These are phyloP conservation scores for Limnephilus auricula DNA, from an alignment of 2,888 invertebrate genomes.

Conservation along the genomic window DNA sequence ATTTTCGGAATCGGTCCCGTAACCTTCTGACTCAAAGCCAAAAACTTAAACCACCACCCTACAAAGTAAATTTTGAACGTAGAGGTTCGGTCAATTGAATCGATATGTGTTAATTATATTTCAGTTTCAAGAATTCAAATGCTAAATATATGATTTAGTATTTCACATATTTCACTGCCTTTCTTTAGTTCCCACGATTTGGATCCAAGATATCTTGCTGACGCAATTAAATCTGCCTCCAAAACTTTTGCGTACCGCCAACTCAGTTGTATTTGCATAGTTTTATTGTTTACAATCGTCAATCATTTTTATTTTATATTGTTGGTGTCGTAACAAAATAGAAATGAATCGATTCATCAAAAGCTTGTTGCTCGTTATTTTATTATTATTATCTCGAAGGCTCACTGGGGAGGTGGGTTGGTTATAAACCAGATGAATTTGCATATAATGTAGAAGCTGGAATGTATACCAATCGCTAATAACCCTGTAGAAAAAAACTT, in stretches of 20 bases:
- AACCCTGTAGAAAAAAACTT: not conserved
- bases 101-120: too few species aligned
- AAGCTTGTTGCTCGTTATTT: not conserved
- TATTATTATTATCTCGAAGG: not conserved
- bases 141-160: too few species aligned
- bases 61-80: too few species aligned
- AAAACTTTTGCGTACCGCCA: not conserved
- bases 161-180: not conserved
- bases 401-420: not conserved
- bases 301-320: not conserved
- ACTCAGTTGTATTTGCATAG: not conserved
- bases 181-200: not conserved
- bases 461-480: not conserved
- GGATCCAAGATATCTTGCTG: not conserved
- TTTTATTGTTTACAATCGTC: not conserved
- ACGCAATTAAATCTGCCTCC: not conserved
- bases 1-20: not conserved
- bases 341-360: not conserved
- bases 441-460: not conserved
- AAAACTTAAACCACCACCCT: not conserved
- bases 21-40: not conserved
- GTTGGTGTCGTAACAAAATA: not conserved
- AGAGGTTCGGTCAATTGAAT: not conserved
- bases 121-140: too few species aligned
- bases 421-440: not conserved